Evolutionary conservation across 2,797 vertebrate genomes (phyloP).

Genomic region (Catharus ustulatus): DNA sequence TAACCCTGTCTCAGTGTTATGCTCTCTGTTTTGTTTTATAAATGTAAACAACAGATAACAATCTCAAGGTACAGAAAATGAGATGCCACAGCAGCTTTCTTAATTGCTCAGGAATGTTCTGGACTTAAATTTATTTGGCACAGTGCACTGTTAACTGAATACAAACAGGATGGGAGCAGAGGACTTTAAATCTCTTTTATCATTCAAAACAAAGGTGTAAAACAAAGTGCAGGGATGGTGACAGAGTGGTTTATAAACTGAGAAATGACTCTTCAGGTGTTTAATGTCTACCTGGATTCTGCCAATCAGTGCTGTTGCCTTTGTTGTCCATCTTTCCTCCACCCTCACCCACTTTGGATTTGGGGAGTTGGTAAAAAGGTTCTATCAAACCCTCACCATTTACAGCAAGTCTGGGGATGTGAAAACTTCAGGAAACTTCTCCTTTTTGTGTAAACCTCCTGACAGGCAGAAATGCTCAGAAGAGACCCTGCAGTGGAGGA

Average conservation of each 20-base stretch:
- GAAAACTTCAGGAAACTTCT: neutral
- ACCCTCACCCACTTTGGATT: neutral
- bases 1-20: neutral
- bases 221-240: neutral
- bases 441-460: neutral
- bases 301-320: neutral
- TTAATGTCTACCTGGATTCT: neutral
- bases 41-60: neutral
- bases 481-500: neutral
- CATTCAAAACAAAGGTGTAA: neutral
- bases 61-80: neutral
- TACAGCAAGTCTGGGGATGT: neutral
- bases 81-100: neutral
- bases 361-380: neutral
- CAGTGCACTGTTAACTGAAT: neutral
- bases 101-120: neutral
- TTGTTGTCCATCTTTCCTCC: neutral
- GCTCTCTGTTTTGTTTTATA: neutral
- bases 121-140: neutral
- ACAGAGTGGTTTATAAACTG: neutral
- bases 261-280: neutral
- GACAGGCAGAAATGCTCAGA: neutral
- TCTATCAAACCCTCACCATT: neutral
- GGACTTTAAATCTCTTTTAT: neutral
- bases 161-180: neutral